These are phyloP conservation scores for Corvus moneduloides DNA, from an alignment of 2,113 vertebrate genomes.

Conservation along the genomic window DNA sequence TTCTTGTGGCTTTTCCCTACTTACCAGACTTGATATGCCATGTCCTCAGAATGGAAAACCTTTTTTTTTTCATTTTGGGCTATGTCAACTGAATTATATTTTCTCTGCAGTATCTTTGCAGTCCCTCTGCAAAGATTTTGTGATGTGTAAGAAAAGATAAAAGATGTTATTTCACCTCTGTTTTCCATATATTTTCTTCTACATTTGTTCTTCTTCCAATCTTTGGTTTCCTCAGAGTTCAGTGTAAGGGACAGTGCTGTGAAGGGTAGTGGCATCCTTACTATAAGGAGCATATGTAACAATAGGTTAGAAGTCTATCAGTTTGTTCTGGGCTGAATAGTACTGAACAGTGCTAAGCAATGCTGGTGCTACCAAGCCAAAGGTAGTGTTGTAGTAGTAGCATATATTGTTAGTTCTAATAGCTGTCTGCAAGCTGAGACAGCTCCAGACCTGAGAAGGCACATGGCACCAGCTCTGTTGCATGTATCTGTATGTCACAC, in stretches of 20 bases:
- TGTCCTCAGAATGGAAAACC: neutral
- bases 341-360: neutral
- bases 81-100: neutral
- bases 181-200: neutral
- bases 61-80: neutral
- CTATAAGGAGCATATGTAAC: rapidly evolving
- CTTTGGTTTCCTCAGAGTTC: neutral
- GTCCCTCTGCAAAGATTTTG: neutral
- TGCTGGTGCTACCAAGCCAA: neutral
- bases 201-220: neutral
- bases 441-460: neutral
- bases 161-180: neutral
- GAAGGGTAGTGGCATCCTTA: neutral
- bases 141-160: neutral
- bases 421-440: neutral
- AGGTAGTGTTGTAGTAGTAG: neutral
- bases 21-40: neutral
- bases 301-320: neutral
- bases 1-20: neutral
- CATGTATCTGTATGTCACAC: neutral
- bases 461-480: neutral
- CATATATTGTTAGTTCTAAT: neutral
- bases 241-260: neutral
- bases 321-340: neutral
- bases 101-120: neutral